Conservation (phyloP, 2,888 invertebrate species). For the Hoplodrina ambigua region DNA sequence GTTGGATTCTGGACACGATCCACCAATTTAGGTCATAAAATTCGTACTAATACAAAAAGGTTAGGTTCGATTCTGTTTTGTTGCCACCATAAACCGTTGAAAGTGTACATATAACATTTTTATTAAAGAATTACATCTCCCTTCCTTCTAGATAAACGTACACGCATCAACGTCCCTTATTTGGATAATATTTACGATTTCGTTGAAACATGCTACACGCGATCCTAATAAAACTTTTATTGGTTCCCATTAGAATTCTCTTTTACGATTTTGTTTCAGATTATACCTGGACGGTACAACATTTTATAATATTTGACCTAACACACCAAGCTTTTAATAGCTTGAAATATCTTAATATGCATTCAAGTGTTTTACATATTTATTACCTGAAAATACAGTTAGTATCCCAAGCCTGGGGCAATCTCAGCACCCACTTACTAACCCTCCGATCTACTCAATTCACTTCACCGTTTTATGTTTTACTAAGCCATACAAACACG, state of each 20-base stretch:
- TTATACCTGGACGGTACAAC: constrained; percentile 63
- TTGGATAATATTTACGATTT: constrained; percentile 79
- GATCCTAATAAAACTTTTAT: constrained; percentile 79
- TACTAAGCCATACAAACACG: constrained; percentile 84
- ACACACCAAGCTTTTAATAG: constrained; percentile 38
- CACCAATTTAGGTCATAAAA: constrained; percentile 38
- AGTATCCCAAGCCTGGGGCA: constrained; percentile 68
- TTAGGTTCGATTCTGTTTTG: constrained; percentile 38
- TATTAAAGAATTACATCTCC: constrained; percentile 57
- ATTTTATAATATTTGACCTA: constrained; percentile 43
- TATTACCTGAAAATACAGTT: constrained; percentile 73
- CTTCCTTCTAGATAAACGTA: constrained; percentile 49
- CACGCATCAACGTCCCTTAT: constrained; percentile 66
- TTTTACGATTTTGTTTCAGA: constrained; percentile 78
- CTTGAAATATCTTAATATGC: constrained; percentile 44
- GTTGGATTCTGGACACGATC: constrained; percentile 14
- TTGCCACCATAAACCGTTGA: constrained; percentile 49
- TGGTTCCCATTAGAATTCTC: constrained; percentile 74
- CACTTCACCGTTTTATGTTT: constrained; percentile 84
- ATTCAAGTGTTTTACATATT: constrained; percentile 56
- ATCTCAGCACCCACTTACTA: constrained; percentile 65
- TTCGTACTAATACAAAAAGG: constrained; percentile 28
- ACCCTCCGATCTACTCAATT: constrained; percentile 74
- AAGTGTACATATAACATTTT: constrained; percentile 56
- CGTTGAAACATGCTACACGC: constrained; percentile 72